Conservation (phyloP, 2,797 vertebrate genomes). For the Macropodus opercularis region DNA sequence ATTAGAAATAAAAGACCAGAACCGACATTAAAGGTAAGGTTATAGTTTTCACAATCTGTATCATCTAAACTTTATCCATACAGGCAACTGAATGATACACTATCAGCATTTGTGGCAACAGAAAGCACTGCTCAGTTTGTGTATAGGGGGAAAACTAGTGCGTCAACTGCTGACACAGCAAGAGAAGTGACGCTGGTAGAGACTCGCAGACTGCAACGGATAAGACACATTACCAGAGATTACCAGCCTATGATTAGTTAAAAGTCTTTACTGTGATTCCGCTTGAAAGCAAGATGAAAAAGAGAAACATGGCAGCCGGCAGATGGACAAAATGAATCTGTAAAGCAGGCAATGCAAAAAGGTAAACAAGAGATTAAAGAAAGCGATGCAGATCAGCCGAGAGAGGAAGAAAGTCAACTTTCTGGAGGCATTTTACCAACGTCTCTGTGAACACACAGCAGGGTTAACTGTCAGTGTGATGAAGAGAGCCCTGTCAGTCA, state of each 20-base stretch:
- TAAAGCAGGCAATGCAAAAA: conserved; percentile 39
- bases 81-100: conserved; percentile 57
- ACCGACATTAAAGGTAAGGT: conserved; percentile 49
- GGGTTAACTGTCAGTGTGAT: conserved; percentile 81
- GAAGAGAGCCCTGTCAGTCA: conserved; percentile 79
- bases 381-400: conserved; percentile 21
- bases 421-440: conserved; percentile 71
- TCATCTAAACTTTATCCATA: conserved; percentile 49
- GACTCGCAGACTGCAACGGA: conserved; percentile 41
- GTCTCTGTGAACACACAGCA: conserved; percentile 71
- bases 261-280: conserved; percentile 59
- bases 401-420: conserved; percentile 65
- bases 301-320: conserved; percentile 46
- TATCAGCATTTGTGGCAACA: conserved; percentile 54
- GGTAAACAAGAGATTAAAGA: conserved; percentile 67
- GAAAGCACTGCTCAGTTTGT: conserved; percentile 31
- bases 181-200: conserved; percentile 30
- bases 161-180: conserved; percentile 58
- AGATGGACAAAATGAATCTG: conserved; percentile 52
- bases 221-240: conserved; percentile 56
- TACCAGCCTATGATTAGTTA: conserved; percentile 60
- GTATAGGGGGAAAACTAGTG: conserved; percentile 19
- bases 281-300: conserved; percentile 49
- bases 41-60: conserved; percentile 28
- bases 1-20: conserved; percentile 31